Evolutionary conservation across 2,797 vertebrate species (phyloP), one percentile per base, ranked within the genome.

Genomic region (Danio aesculapii): DNA sequence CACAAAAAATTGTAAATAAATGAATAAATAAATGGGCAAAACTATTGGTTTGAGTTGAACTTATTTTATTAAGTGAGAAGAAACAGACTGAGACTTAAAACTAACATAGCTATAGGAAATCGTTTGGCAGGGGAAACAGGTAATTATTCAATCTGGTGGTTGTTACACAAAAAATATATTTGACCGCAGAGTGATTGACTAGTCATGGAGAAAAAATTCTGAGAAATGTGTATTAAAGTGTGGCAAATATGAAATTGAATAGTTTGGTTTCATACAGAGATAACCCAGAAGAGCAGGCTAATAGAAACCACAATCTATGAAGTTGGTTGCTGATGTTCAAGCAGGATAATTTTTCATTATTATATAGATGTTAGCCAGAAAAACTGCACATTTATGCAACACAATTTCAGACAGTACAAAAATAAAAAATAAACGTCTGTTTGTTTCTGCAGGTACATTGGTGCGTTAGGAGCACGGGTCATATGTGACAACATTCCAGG

Each of bases 401-500:
- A 19, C 39, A 57, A 44, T 44, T 44, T 44, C 16, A 53, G 6
- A 17, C 13, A 16, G 14, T 53, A 30, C 30, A 30, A 30, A 30
- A 30, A 30, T n/a, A n/a, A n/a, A n/a, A n/a, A 1, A 1, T 30
- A 30, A 30, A 39, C 59, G 8, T 10, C 21, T 76, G 39, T 72
- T 57, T 58, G 30, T 57, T 69, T 79, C 59, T 61, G 6, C 91
- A 99, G 98, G 98, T 99, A 99, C 91, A 99, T 99, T 13, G 97
- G 98, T 63, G 97, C 97, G 0, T 94, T 99, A 89, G 98, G 98
- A 0, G 95, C 97, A 0, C 94, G 97, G 85, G 98, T 99, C 89
- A 99, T 99, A 92, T 99, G 98, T 12, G 95, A 99, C 87, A 98
- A 99, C 91, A 98, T 99, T 90, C 97, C 98, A 0, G 98, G 97